Base-by-base conservation (phyloP, 2,797 vertebrate species). In the Acipenser oxyrinchus region DNA sequence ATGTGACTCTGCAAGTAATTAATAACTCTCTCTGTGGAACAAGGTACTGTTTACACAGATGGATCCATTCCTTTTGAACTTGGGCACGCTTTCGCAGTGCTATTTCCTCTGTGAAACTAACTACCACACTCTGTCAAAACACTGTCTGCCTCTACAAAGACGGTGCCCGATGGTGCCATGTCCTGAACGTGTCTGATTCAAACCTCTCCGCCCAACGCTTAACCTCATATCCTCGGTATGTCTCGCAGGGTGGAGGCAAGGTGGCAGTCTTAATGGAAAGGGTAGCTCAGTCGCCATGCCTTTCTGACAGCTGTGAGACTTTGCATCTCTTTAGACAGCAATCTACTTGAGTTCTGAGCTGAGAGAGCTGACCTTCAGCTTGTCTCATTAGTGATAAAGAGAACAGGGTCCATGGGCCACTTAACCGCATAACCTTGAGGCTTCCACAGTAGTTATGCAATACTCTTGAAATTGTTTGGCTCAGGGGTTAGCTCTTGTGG, bases 1-100 rank as follows among this genome's bases (percentile, higher is more conserved):
- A n/a, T 51, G 67, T 73, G 72, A 77, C 52, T 65, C n/a, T n/a
- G 8, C 1, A 55, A 69, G 76, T 75, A 86, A 82, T 88, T 84
- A 87, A 84, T 75, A 78, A 77, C 74, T 78, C 76, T 74, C 61
- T 67, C 64, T 37, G 37, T 37, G 37, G 81, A 80, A 82, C 50
- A 63, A 81, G 79, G 71, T 74, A 66, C 63, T 90, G 83, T 90
- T 90, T 89, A 74, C 63, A 85, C 83, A 83, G 86, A 84, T 83
- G 87, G 79, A 77, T 73, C 68, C 18, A 72, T 73, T 78, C 74
- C 77, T 81, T 78, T 75, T 76, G 75, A 83, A 85, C 77, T 71
- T 4, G 78, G 77, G 78, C 78, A 76, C 74, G 71, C 72, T 74
- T 84, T 84, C 65, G 63, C 59, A 51, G 71, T 71, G 78, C 76